phyloP scores from a whole-genome alignment of 2,888 invertebrate genomes.

The Sussaba pulchella region DNA sequence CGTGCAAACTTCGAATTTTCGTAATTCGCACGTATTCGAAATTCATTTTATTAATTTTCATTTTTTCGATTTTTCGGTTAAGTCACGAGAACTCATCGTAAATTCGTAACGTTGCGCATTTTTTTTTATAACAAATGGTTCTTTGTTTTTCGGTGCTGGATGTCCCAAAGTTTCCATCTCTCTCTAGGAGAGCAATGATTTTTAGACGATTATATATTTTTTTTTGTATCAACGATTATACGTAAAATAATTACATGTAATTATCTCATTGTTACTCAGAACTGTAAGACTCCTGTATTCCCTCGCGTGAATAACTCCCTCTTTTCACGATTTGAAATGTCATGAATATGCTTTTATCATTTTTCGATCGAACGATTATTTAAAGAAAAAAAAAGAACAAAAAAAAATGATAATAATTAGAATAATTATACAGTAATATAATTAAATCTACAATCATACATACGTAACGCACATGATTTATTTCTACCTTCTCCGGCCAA shows the following conservation, averaged over 20 bases:
- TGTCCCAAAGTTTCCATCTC: slow-evolving; percentile 14
- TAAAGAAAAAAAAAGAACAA: no score
- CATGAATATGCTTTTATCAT: no score
- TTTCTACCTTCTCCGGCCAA: no score
- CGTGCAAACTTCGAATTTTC: background rate
- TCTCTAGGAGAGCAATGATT: slow-evolving; percentile 1
- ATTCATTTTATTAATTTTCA: no score
- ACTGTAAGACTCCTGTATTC: background rate
- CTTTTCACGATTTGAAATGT: no score
- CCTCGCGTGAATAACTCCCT: no score
- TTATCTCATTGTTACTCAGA: background rate
- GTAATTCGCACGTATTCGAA: slow-evolving; percentile 9
- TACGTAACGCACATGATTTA: no score
- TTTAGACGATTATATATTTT: background rate
- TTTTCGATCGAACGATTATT: no score
- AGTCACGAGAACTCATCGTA: background rate
- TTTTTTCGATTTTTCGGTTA: background rate
- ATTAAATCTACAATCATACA: no score
- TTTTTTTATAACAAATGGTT: background rate
- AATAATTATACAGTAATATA: no score
- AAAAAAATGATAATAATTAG: no score
- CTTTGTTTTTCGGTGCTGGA: slow-evolving; percentile 48
- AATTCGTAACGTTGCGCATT: background rate
- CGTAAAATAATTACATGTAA: background rate
- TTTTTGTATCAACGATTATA: slow-evolving; percentile 19